Base-by-base conservation (phyloP, 2,797 vertebrate species). In the Eremophila alpestris region DNA sequence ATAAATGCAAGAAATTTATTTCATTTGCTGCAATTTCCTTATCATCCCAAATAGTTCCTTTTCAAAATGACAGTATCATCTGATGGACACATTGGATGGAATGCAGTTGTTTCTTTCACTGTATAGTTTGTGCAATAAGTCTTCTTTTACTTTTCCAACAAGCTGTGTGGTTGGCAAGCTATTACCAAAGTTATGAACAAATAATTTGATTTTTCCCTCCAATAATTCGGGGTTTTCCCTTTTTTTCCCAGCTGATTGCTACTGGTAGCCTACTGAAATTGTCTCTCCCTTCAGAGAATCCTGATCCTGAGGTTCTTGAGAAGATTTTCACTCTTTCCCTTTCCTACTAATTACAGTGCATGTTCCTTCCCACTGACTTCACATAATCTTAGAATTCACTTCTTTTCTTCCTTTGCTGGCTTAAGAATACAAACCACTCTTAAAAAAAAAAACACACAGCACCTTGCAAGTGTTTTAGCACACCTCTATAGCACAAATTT, bases 211-310 rank as follows among this genome's bases (percentile, higher is more conserved):
- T 64, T 62, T 88, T 36, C 13, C 46, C 5, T 11, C 9, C 27
- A 16, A 0, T 32, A 0, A 23, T 34, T 2, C 5, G 4, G 4
- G 2, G 10, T 27, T 75, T 79, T 55, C 20, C 4, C 3, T 1
- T 23, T 63, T 79, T 69, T 84, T 51, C 30, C 8, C 54, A 95
- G 26, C 7, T 30, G 68, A 5, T 36, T 62, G 3, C 30, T 55
- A 51, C 49, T 62, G 17, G n/a, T 63, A 52, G 18, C 12, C 51
- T 84, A 29, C 29, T 80, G 51, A 64, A 87, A 54, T 46, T 59
- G 13, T 26, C 59, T 46, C 5, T 16, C 20, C 14, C 38, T 69
- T 77, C 51, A 54, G 21, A 80, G 22, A 46, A 7, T 51, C 32
- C 34, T 83, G 27, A 58, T 85, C 67, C 36, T 60, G 52, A 87